Conservation (phyloP, 2,113 vertebrate genomes). For the Hemichromis elongatus region DNA sequence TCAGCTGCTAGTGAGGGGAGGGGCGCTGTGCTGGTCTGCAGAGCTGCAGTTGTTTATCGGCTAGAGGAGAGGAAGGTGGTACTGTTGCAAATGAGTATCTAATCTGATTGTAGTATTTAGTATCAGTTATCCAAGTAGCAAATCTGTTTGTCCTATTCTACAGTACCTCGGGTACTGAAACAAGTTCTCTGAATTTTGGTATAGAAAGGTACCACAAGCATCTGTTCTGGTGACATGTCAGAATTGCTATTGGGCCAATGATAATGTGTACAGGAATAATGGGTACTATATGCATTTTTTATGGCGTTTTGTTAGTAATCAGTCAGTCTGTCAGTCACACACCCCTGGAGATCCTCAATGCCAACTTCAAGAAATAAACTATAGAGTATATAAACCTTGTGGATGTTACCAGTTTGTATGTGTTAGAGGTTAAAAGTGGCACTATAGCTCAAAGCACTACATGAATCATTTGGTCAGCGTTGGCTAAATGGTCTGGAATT, state of each 20-base stretch:
- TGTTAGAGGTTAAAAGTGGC: neutral
- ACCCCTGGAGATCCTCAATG: neutral
- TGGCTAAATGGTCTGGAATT: neutral
- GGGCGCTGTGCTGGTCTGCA: neutral
- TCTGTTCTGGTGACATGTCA: neutral
- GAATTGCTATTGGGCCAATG: neutral
- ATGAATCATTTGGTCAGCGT: neutral
- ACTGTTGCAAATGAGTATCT: neutral
- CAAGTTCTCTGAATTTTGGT: neutral
- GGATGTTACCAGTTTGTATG: neutral
- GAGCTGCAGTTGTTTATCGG: neutral
- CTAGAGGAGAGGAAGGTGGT: neutral
- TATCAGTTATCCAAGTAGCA: neutral
- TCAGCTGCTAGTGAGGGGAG: neutral
- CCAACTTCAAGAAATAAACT: neutral
- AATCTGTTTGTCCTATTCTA: neutral
- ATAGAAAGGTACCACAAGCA: neutral
- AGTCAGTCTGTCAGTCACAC: neutral
- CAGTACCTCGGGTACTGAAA: fast-evolving
- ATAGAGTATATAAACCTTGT: neutral
- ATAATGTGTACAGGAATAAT: neutral
- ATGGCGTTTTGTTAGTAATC: neutral
- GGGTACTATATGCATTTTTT: neutral
- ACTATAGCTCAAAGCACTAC: neutral
- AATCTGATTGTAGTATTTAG: neutral